Percentiles rank a stretch among this genome's conserved stretches.
phyloP scores from a whole-genome alignment of 2,113 vertebrate genomes.

The Rattus norvegicus region GRCr8 NC_086034.1:3574001-3574500 shows the following conservation, averaged over 20 bases:
- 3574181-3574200: constrained; percentile 83
- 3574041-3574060: constrained; percentile 79
- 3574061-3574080: constrained; percentile 79
- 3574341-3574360: constrained; percentile 47
- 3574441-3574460: background rate
- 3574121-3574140: constrained; percentile 80
- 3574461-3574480: background rate
- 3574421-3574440: constrained; percentile 34
- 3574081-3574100: constrained; percentile 75
- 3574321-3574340: background rate
- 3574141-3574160: constrained; percentile 80
- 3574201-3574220: constrained; percentile 80
- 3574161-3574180: constrained; percentile 81
- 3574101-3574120: constrained; percentile 71
- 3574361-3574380: constrained; percentile 13
- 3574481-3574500: background rate
- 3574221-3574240: constrained; percentile 81
- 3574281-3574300: constrained; percentile 71
- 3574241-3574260: constrained; percentile 80
- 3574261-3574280: constrained; percentile 53
- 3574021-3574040: constrained; percentile 77
- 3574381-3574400: background rate
- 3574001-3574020: constrained; percentile 69
- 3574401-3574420: constrained; percentile 23
- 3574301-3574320: constrained; percentile 58